phyloP scores from a whole-genome alignment of 2,113 vertebrate genomes.

The Plotosus lineatus region DNA sequence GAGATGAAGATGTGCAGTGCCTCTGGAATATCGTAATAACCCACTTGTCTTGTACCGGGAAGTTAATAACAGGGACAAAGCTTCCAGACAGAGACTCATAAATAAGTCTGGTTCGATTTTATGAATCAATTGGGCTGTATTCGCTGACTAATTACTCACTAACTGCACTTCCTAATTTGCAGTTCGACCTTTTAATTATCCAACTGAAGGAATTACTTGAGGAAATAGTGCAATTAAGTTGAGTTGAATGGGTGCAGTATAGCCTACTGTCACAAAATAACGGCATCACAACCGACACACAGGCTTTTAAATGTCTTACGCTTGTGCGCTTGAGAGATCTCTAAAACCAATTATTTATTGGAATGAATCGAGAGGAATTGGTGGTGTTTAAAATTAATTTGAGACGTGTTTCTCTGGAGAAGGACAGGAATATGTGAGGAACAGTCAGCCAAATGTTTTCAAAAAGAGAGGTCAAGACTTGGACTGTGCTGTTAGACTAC shows the following conservation, averaged over 20 bases:
- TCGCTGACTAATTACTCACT: not conserved
- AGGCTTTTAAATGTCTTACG: conserved; percentile 24
- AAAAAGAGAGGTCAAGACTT: conserved; percentile 32
- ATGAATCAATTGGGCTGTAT: conserved; percentile 7
- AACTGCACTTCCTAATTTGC: conserved; percentile 16
- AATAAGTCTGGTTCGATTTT: conserved; percentile 21
- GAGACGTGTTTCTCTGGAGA: conserved; percentile 39
- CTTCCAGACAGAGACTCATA: conserved; percentile 31
- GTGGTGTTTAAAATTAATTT: conserved; percentile 35
- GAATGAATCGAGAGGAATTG: conserved; percentile 31
- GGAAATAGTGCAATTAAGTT: conserved; percentile 27
- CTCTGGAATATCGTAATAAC: conserved; percentile 4
- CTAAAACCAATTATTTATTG: conserved; percentile 23
- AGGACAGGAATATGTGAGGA: conserved; percentile 37
- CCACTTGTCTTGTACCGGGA: not conserved
- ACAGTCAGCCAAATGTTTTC: conserved; percentile 50
- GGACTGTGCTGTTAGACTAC: conserved; percentile 38
- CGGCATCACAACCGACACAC: conserved; percentile 17
- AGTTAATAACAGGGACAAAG: not conserved
- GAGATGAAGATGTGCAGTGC: not conserved
- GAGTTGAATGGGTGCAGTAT: not conserved
- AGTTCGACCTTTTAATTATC: conserved; percentile 35
- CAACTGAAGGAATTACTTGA: conserved; percentile 9
- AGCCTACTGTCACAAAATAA: conserved; percentile 13
- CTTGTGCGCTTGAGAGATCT: conserved; percentile 21